Base-by-base conservation (phyloP, 2,797 vertebrate genomes). In the Percopsis omiscomaycus region DNA sequence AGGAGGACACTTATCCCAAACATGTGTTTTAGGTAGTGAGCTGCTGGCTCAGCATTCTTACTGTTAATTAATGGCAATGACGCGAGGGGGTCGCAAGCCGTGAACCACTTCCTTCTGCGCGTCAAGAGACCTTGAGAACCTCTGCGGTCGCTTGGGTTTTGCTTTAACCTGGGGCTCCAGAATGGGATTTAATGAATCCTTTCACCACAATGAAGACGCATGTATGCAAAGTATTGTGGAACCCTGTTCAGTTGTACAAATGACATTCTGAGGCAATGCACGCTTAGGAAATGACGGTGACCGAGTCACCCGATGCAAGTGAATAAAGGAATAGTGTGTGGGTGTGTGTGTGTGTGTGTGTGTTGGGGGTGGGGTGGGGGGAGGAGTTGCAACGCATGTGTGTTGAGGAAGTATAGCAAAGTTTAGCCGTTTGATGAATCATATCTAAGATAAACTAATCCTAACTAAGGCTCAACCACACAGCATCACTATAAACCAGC, bases 361-460 rank as follows among this genome's bases (percentile, higher is more conserved):
- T 69, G 12, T 16, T 68, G 60, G 42, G 4, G 10, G 10, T 45
- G 44, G n/a, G n/a, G 50, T 5, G 3, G 11, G 48, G n/a, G 15
- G 22, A n/a, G n/a, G n/a, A n/a, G 52, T 28, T 29, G 15, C 27
- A 29, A 54, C 27, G 12, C 52, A 12, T 54, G 12, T 12, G 2
- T 12, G 46, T 59, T 57, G 10, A 61, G 45, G 37, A 75, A 77
- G 42, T 66, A 5, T 28, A 53, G 14, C 16, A 55, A 66, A 61
- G 74, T 72, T 74, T 53, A 55, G 22, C 22, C 30, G 57, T 69
- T 53, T 64, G 37, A 62, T 81, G 69, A 78, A 12, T 79, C 75
- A 75, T 16, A 28, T 42, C 48, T 57, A 68, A 61, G 74, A 80
- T 63, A 63, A 49, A 48, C 16, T 57, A 50, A 37, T 37, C 37